Conservation (phyloP, 2,113 vertebrate genomes). For the Anas platyrhynchos region DNA sequence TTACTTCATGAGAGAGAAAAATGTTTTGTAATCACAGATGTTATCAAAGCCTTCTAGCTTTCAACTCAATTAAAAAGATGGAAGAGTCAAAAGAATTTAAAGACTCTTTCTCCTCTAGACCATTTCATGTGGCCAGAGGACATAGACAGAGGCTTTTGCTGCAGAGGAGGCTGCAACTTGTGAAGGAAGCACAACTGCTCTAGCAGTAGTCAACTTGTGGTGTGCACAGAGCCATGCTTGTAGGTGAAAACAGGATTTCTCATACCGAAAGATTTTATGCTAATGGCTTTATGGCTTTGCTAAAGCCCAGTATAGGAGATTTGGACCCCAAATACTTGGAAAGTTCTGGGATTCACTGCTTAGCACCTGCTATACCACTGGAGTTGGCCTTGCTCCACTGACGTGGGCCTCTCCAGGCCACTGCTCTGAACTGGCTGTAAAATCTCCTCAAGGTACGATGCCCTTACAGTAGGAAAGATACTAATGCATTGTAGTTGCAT, state of each 20-base stretch:
- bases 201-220: background rate
- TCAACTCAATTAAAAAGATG: slow-evolving; percentile 57
- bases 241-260: slow-evolving; percentile 25
- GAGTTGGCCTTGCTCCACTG: background rate
- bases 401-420: background rate
- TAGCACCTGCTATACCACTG: background rate
- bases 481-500: background rate
- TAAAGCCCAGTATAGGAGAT: background rate
- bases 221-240: background rate
- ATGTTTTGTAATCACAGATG: background rate
- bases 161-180: background rate
- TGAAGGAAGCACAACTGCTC: background rate
- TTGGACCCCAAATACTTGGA: background rate
- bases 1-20: slow-evolving; percentile 39
- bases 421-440: background rate
- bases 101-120: background rate
- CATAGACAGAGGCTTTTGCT: background rate
- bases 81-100: slow-evolving; percentile 25
- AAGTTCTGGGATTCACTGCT: background rate
- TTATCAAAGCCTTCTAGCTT: slow-evolving; percentile 50
- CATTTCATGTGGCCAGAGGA: slow-evolving; percentile 11
- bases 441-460: background rate
- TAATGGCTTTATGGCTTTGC: background rate
- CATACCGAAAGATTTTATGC: background rate
- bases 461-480: background rate